Conservation (phyloP, 2,113 vertebrate genomes). For the Donacobius atricapilla region DNA sequence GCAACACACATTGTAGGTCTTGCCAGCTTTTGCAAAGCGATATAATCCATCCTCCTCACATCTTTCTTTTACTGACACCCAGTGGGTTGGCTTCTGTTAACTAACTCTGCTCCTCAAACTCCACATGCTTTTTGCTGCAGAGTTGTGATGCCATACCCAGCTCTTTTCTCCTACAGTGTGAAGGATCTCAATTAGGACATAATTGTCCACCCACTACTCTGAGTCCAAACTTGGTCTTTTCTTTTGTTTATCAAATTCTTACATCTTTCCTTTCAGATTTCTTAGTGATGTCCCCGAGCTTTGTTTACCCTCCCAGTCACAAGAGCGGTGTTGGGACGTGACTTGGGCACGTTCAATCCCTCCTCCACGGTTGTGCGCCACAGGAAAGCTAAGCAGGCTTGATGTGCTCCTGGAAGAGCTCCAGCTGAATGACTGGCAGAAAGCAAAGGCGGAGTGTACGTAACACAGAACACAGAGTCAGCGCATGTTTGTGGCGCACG, state of each 20-base stretch:
- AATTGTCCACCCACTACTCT: neutral
- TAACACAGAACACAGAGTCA: neutral
- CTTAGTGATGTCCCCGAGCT: neutral
- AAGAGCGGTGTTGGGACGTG: neutral
- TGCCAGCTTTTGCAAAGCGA: neutral
- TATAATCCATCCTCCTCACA: slow-evolving; percentile 15
- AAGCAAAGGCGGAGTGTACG: neutral
- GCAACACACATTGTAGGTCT: neutral
- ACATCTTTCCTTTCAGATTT: neutral
- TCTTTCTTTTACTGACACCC: slow-evolving; percentile 4
- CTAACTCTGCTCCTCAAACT: neutral
- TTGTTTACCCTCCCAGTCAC: neutral
- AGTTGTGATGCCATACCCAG: neutral
- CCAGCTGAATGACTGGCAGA: neutral
- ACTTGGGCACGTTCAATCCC: neutral
- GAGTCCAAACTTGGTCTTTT: neutral
- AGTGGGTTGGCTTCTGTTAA: neutral
- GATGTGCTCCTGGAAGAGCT: neutral
- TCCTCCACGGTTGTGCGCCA: neutral
- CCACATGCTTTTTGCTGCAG: neutral
- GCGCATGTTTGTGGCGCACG: accelerated
- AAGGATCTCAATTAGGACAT: neutral
- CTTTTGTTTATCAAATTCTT: neutral
- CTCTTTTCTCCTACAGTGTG: neutral
- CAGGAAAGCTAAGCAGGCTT: neutral